phyloP scores from a whole-genome alignment of 2,113 vertebrate genomes.

The Aegithalos caudatus region DNA sequence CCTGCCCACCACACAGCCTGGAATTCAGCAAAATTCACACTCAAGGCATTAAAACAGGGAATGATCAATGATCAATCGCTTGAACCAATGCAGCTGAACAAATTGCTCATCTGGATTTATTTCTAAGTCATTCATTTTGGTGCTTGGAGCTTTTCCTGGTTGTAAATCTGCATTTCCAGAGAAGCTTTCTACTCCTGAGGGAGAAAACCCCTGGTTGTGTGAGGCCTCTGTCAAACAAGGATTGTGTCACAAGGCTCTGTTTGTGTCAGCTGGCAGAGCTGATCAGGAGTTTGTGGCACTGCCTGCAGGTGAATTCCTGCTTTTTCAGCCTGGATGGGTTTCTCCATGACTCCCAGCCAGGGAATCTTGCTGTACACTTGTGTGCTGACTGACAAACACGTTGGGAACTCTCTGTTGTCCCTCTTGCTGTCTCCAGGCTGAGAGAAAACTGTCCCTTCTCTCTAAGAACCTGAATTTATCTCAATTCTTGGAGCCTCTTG shows the following conservation, averaged over 20 bases:
- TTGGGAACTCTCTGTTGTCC: neutral
- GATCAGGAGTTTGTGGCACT: neutral
- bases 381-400: neutral
- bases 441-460: slow-evolving; percentile 28
- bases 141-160: neutral
- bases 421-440: slow-evolving; percentile 18
- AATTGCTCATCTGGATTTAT: neutral
- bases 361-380: slow-evolving; percentile 2
- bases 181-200: neutral
- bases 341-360: neutral
- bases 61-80: neutral
- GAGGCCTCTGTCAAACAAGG: neutral
- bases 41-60: neutral
- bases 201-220: neutral
- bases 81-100: rapidly evolving
- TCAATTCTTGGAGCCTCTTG: slow-evolving; percentile 27
- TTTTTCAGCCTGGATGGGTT: neutral
- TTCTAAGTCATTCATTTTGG: neutral
- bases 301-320: neutral
- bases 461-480: neutral
- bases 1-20: no score
- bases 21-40: no score
- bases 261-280: neutral
- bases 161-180: neutral
- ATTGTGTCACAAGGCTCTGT: neutral